Evolutionary conservation across 2,888 invertebrate genomes (phyloP).

Genomic region (Hetaerina titia): DNA sequence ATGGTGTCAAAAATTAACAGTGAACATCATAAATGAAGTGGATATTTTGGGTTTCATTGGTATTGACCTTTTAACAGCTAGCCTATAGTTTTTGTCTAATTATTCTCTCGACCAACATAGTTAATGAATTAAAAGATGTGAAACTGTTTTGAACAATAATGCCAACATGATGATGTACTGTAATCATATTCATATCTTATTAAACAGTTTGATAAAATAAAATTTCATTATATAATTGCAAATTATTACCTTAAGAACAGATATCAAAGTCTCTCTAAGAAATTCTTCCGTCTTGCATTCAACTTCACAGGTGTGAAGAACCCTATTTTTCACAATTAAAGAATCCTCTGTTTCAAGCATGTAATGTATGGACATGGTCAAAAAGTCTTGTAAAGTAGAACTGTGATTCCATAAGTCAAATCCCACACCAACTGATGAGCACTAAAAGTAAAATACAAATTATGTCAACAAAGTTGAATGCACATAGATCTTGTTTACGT

Average conservation of each 20-base stretch:
- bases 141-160: too few species aligned
- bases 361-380: conserved; percentile 49
- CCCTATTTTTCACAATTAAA: neutral
- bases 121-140: too few species aligned
- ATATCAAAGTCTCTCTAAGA: neutral
- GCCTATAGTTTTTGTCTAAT: too few species aligned
- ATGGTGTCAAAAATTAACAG: too few species aligned
- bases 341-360: conserved; percentile 52
- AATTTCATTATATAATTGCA: too few species aligned
- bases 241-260: conserved; percentile 26
- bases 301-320: conserved; percentile 29
- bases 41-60: too few species aligned
- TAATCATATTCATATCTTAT: too few species aligned
- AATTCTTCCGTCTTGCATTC: neutral
- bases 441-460: neutral
- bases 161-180: too few species aligned
- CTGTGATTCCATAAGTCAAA: conserved; percentile 19
- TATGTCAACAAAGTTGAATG: neutral
- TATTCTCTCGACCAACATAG: too few species aligned
- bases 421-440: conserved; percentile 34
- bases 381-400: neutral
- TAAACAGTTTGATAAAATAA: too few species aligned
- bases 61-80: too few species aligned
- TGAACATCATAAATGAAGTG: too few species aligned
- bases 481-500: neutral